These are phyloP conservation scores for Apaloderma vittatum DNA, from an alignment of 2,113 vertebrate species.

Conservation along the genomic window DNA sequence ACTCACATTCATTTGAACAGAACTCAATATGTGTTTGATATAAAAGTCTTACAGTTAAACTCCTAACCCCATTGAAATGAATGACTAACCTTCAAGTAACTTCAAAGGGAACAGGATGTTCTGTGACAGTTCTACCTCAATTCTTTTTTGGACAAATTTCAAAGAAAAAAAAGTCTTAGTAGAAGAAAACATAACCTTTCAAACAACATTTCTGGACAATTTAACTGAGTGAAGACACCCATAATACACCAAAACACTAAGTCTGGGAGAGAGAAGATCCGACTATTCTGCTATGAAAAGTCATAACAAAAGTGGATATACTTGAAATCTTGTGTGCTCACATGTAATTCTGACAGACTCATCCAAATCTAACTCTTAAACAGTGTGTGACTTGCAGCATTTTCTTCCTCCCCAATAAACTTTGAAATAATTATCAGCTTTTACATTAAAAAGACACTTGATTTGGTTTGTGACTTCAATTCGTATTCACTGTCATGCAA, in stretches of 20 bases:
- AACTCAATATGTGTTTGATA: not conserved
- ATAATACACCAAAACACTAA: not conserved
- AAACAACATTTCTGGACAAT: not conserved
- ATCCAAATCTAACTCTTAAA: not conserved
- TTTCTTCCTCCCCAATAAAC: not conserved
- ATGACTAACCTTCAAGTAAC: not conserved
- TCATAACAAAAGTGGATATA: not conserved
- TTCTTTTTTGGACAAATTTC: not conserved
- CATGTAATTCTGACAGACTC: not conserved
- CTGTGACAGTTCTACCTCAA: not conserved
- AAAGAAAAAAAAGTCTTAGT: not conserved
- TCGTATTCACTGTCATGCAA: not conserved
- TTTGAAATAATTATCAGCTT: not conserved
- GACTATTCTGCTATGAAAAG: not conserved
- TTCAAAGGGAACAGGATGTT: not conserved
- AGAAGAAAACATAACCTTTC: not conserved
- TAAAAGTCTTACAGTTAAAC: not conserved
- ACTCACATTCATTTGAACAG: not conserved
- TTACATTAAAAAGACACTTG: not conserved
- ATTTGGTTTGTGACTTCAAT: not conserved
- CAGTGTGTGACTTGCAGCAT: not conserved
- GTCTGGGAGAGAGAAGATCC: not conserved
- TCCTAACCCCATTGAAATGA: not conserved
- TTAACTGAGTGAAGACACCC: not conserved
- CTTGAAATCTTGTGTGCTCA: not conserved